Evolutionary conservation across 1,140 invertebrate genomes (phyloP), one percentile per base, ranked within the genome.

Genomic region (Monochamus saltuarius): DNA sequence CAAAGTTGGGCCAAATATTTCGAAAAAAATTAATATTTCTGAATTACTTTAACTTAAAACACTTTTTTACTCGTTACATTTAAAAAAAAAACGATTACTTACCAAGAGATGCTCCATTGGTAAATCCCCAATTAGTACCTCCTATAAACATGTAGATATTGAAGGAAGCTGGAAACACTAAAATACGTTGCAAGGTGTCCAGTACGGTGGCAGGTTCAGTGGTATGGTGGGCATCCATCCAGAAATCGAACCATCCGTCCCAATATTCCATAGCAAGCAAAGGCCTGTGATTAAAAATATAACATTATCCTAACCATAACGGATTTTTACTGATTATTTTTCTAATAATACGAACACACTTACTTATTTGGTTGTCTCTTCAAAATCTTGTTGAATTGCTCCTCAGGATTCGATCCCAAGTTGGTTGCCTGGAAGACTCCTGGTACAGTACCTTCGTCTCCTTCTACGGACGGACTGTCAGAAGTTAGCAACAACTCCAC

Each of bases 71-170:
- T n/a, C n/a, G n/a, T n/a, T n/a, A n/a, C n/a, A n/a, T n/a, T n/a
- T 9, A 38, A 0, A 38, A 16, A 46, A 11, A 17, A 14, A 1
- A 46, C 11, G 22, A 10, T 34, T n/a, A 50, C 46, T 10, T 38
- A 54, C 53, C 53, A 11, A 42, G 43, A 9, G 43, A 22, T 42
- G 14, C 13, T 29, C 87, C 87, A 63, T 82, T 82, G 73, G 84
- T 82, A 67, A 87, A 89, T 6, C 85, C 87, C 70, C 85, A 89
- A 71, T 82, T 88, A 0, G 87, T 88, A 8, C 87, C 87, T 9
- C 87, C 87, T 67, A 84, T 82, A 64, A 88, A 87, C 86, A 89
- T 88, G 74, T 87, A 88, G 61, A 87, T 80, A 70, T 86, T 88
- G 34, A 89, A 78, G 4, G 82, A 85, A n/a, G 81, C 79, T 35